Conservation (phyloP, 1,140 invertebrate genomes). For the Dinoponera quadriceps region DNA sequence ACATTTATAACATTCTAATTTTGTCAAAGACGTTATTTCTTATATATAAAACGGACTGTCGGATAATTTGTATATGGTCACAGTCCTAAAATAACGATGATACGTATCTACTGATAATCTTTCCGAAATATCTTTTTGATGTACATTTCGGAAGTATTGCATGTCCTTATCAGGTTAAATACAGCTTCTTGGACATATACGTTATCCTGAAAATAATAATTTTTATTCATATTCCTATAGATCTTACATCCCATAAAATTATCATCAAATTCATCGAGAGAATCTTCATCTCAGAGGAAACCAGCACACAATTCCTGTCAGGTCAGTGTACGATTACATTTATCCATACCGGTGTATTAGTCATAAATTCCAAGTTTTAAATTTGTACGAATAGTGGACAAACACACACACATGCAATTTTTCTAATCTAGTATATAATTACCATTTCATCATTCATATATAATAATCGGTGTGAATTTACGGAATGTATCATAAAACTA, state of each 20-base stretch:
- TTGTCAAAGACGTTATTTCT: slow-evolving; percentile 1
- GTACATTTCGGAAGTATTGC: slow-evolving; percentile 9
- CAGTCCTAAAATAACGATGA: slow-evolving; percentile 11
- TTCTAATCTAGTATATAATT: not conserved
- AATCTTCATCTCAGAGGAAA: slow-evolving; percentile 87
- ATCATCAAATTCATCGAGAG: slow-evolving; percentile 87
- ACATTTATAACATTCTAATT: not conserved
- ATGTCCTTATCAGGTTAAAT: not conserved
- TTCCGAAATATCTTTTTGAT: slow-evolving; percentile 3
- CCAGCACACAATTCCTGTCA: slow-evolving; percentile 88
- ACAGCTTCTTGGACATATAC: not conserved
- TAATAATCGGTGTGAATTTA: not conserved
- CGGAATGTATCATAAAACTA: slow-evolving; percentile 4
- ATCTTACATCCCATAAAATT: slow-evolving; percentile 88
- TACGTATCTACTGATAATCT: not conserved
- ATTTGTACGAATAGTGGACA: not conserved
- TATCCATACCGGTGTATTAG: not conserved
- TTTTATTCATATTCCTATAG: slow-evolving; percentile 70
- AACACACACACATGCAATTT: no score
- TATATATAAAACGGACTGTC: slow-evolving; percentile 19
- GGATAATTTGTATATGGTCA: slow-evolving; percentile 40
- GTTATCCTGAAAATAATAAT: slow-evolving; percentile 12
- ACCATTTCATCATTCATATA: not conserved
- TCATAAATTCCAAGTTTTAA: slow-evolving; percentile 24
- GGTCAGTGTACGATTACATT: slow-evolving; percentile 79